A percentile compares a stretch with the other conserved stretches of the same genome.
phyloP scores from a whole-genome alignment of 2,888 invertebrate genomes.

The Cheilosia vulpina region DNA sequence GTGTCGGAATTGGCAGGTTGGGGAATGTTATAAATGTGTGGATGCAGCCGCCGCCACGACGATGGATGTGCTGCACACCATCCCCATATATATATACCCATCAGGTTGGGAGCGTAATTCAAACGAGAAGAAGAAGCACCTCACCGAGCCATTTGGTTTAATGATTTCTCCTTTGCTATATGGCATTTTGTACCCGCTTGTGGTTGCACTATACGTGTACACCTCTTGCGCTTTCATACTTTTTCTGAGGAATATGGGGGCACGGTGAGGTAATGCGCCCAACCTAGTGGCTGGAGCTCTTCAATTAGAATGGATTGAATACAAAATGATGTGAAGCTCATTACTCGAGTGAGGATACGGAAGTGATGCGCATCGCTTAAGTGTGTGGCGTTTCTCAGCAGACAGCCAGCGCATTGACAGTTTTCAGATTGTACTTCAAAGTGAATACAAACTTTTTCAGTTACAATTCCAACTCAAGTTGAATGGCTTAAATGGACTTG shows the following conservation, averaged over 20 bases:
- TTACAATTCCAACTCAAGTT: background rate
- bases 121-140: constrained; percentile 29
- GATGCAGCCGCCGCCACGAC: constrained; percentile 35
- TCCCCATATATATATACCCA: constrained; percentile 5
- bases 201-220: background rate
- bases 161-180: constrained; percentile 49
- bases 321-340: constrained; percentile 62
- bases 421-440: constrained; percentile 49
- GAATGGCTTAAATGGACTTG: too few relatives aligned
- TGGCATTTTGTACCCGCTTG: constrained; percentile 4
- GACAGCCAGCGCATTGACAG: constrained; percentile 31
- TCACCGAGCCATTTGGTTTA: constrained; percentile 41
- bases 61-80: constrained; percentile 25
- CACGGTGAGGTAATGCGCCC: constrained; percentile 5
- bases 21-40: constrained; percentile 57
- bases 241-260: constrained; percentile 26
- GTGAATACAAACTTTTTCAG: constrained; percentile 8
- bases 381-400: constrained; percentile 44
- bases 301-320: constrained; percentile 70
- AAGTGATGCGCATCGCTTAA: constrained; percentile 40
- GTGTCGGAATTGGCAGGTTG: constrained; percentile 75
- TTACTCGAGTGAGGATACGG: constrained; percentile 34
- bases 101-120: constrained; percentile 54
- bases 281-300: constrained; percentile 44
- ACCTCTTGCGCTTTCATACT: constrained; percentile 52